phyloP scores from a whole-genome alignment of 2,113 vertebrate species.

The Ophthalmolycus amberensis region DNA sequence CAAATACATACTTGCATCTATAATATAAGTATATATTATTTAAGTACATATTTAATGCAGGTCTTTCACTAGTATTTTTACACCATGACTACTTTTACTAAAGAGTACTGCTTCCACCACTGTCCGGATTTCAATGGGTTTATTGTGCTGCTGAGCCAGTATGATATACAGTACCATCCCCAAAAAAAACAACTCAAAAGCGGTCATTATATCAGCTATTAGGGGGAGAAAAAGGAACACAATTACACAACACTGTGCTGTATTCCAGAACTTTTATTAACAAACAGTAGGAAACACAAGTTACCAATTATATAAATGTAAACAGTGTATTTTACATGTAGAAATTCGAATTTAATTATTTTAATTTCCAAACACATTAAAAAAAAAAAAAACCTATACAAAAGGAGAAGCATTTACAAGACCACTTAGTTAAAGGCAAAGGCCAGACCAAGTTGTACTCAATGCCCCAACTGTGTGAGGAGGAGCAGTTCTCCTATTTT shows the following conservation, averaged over 20 bases:
- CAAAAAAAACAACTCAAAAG: background rate
- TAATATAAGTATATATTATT: background rate
- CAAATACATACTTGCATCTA: background rate
- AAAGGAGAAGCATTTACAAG: constrained; percentile 33
- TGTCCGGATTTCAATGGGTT: background rate
- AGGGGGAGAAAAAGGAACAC: background rate
- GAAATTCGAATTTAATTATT: background rate
- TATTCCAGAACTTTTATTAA: constrained; percentile 72
- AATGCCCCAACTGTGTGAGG: background rate
- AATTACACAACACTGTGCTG: background rate
- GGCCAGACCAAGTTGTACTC: constrained; percentile 54
- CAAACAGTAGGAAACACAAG: constrained; percentile 69
- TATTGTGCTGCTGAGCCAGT: background rate
- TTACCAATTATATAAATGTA: constrained; percentile 26
- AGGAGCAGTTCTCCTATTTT: background rate
- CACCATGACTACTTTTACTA: background rate
- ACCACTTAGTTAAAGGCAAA: constrained; percentile 14
- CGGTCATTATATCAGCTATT: background rate
- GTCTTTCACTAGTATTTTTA: background rate
- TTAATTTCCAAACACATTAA: constrained; percentile 32
- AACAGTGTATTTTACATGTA: constrained; percentile 45
- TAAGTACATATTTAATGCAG: background rate
- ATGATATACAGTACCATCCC: background rate
- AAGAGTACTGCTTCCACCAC: background rate
- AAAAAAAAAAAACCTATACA: constrained; percentile 30